Conservation (phyloP, 2,888 invertebrate genomes). For the Spisula solida region DNA sequence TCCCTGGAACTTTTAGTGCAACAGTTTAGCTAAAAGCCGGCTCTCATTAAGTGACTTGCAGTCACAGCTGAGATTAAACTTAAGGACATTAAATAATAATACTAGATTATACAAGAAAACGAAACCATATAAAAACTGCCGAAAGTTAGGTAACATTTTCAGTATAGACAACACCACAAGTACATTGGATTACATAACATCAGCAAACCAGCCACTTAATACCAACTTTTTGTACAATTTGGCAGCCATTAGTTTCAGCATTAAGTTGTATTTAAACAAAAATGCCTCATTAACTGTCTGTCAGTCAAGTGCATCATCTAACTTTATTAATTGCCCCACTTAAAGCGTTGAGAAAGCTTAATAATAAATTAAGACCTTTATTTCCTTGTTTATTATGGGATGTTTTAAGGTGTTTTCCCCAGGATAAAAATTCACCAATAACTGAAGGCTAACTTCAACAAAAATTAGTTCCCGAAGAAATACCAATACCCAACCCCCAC, state of each 20-base stretch:
- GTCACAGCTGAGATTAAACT: too few relatives aligned
- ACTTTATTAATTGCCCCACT: constrained; percentile 1
- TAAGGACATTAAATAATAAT: too few relatives aligned
- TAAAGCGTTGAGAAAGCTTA: background rate
- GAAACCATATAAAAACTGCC: background rate
- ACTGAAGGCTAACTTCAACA: too few relatives aligned
- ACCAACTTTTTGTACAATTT: background rate
- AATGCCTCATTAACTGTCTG: background rate
- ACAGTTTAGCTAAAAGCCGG: too few relatives aligned
- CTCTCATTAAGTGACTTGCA: too few relatives aligned
- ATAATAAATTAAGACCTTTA: too few relatives aligned
- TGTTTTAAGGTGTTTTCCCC: too few relatives aligned
- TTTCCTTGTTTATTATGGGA: too few relatives aligned
- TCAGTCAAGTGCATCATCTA: background rate
- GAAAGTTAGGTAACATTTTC: background rate
- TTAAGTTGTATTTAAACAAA: constrained; percentile 1
- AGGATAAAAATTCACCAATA: too few relatives aligned
- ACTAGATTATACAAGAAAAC: background rate
- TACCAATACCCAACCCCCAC: too few relatives aligned
- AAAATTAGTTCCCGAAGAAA: too few relatives aligned
- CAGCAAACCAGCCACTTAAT: background rate
- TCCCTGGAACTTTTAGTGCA: too few relatives aligned
- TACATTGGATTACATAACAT: background rate
- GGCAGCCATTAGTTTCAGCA: background rate
- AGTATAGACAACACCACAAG: background rate